Conservation (phyloP, 2,888 invertebrate genomes). For the Nomada fabriciana region DNA sequence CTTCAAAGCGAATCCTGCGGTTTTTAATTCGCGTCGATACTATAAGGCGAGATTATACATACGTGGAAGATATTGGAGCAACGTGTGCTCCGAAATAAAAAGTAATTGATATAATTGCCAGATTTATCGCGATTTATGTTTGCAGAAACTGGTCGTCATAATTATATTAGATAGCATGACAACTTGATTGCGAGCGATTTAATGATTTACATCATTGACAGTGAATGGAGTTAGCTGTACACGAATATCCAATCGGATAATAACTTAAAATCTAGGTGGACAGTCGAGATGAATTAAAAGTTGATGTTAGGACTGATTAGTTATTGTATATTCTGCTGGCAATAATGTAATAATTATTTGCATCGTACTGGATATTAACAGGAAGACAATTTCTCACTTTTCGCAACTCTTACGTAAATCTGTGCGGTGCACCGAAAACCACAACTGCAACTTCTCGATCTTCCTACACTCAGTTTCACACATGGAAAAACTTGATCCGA, state of each 20-base stretch:
- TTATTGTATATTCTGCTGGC: neutral
- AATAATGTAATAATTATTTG: neutral
- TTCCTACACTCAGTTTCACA: conserved; percentile 32
- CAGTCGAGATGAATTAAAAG: too few relatives aligned
- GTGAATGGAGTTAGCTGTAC: too few relatives aligned
- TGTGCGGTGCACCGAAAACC: conserved; percentile 53
- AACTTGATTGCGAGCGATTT: too few relatives aligned
- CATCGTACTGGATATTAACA: neutral
- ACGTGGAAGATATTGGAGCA: neutral
- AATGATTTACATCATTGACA: too few relatives aligned
- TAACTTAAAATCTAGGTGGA: too few relatives aligned
- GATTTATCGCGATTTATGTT: too few relatives aligned
- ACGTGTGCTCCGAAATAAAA: too few relatives aligned
- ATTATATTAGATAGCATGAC: too few relatives aligned
- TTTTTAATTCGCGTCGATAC: neutral
- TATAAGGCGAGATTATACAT: neutral
- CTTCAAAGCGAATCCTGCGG: neutral
- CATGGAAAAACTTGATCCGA: conserved; percentile 43
- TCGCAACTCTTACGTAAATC: conserved; percentile 41
- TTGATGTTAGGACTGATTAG: too few relatives aligned
- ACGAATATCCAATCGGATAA: too few relatives aligned
- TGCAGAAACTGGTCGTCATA: too few relatives aligned
- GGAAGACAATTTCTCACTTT: conserved; percentile 46
- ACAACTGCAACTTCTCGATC: conserved; percentile 32
- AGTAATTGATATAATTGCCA: too few relatives aligned